Percentiles rank a stretch among this genome's conserved stretches.
Conservation (phyloP, 2,888 invertebrate species). For the Octonoba sinensis region DNA sequence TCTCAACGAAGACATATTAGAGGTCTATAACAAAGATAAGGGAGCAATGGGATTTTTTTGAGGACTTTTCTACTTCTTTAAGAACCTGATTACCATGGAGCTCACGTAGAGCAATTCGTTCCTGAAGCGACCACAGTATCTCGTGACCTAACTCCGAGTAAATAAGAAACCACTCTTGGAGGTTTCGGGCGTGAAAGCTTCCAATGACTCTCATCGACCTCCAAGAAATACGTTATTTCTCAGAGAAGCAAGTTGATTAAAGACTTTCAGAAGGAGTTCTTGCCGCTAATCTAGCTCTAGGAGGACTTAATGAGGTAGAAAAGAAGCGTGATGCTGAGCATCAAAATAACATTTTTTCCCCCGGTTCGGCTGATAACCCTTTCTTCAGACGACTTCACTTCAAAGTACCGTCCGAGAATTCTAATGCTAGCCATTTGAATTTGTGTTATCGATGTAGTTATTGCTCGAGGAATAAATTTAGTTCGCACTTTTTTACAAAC, state of each 20-base stretch:
- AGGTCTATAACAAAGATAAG: conserved; percentile 51
- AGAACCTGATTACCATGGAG: conserved; percentile 55
- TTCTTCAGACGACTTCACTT: conserved; percentile 25
- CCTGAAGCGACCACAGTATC: conserved; percentile 55
- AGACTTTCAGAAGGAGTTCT: conserved; percentile 59
- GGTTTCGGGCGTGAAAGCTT: conserved; percentile 49
- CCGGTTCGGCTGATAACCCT: conserved; percentile 9
- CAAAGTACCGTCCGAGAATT: not conserved
- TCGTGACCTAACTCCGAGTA: conserved; percentile 61
- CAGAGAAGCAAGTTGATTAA: conserved; percentile 62
- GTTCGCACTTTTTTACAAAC: no score
- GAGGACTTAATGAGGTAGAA: conserved; percentile 61
- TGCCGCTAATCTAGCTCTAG: conserved; percentile 56
- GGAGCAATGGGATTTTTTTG: conserved; percentile 39
- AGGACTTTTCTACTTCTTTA: conserved; percentile 35
- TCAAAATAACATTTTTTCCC: conserved; percentile 45
- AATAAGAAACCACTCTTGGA: conserved; percentile 53
- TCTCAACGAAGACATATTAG: conserved; percentile 58
- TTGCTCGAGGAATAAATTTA: no score
- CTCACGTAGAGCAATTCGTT: conserved; percentile 63
- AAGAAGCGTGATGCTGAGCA: conserved; percentile 53
- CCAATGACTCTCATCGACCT: conserved; percentile 52
- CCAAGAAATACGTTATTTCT: conserved; percentile 51
- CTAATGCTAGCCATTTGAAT: no score
- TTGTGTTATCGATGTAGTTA: no score